Conservation (phyloP, 2,888 invertebrate genomes). For the Synergus gifuensis region DNA sequence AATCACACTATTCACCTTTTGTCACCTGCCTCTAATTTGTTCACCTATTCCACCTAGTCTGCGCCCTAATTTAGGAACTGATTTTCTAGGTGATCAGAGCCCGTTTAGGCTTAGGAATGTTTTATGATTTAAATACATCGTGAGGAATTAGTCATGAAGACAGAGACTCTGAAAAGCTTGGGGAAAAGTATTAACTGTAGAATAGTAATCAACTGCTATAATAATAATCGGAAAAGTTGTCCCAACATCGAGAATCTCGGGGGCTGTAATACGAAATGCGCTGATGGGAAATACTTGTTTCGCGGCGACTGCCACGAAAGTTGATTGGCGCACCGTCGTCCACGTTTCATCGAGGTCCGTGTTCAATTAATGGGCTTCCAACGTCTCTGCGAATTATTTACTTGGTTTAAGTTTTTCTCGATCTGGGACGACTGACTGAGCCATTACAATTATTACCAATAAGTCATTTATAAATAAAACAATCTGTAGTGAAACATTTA, state of each 20-base stretch:
- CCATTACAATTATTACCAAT: slow-evolving; percentile 13
- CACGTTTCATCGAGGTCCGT: slow-evolving; percentile 56
- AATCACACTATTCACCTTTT: no score
- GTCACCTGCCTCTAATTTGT: no score
- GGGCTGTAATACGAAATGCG: slow-evolving; percentile 56
- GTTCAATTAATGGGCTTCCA: slow-evolving; percentile 68
- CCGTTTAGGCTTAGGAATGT: no score
- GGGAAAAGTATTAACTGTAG: slow-evolving; percentile 42
- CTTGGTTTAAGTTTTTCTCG: slow-evolving; percentile 49
- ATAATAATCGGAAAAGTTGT: slow-evolving; percentile 55
- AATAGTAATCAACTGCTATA: slow-evolving; percentile 56
- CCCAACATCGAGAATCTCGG: slow-evolving; percentile 46
- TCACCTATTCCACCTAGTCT: no score
- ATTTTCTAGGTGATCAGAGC: neutral
- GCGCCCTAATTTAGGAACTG: no score
- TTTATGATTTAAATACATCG: neutral
- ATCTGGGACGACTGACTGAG: slow-evolving; percentile 45
- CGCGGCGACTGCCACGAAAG: slow-evolving; percentile 68
- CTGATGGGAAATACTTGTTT: slow-evolving; percentile 75
- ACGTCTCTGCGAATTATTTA: slow-evolving; percentile 51
- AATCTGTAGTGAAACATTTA: neutral
- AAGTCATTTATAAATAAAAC: no score
- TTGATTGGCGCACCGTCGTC: slow-evolving; percentile 69
- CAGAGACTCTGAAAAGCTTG: neutral
- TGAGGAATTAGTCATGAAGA: neutral